Percentiles rank a stretch among this genome's conserved stretches.
Conservation (phyloP, 2,888 invertebrate species). For the Andrena trimmerana region DNA sequence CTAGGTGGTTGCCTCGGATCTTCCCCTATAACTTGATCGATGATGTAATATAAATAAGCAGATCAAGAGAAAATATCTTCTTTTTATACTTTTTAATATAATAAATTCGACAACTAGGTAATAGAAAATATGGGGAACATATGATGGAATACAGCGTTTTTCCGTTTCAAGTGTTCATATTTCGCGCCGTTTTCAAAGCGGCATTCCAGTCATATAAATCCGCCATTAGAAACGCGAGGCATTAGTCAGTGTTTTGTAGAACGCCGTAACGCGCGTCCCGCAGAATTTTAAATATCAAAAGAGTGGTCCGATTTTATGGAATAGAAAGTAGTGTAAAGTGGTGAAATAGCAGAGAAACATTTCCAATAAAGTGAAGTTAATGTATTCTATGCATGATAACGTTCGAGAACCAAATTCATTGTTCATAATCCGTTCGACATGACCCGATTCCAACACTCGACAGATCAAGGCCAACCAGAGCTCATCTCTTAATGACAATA, state of each 20-base stretch:
- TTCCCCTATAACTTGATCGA: not conserved
- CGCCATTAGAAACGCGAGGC: not conserved
- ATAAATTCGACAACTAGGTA: not conserved
- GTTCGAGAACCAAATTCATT: not conserved
- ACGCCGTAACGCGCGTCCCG: constrained; percentile 12
- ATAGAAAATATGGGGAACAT: not conserved
- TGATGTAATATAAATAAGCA: not conserved
- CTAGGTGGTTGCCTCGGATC: not conserved
- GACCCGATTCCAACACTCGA: not conserved
- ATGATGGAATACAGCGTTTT: not conserved
- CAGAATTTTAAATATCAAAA: not conserved
- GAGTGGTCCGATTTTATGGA: not conserved
- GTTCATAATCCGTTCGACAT: not conserved
- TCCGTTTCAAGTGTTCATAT: not conserved
- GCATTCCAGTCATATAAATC: not conserved
- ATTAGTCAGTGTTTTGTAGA: constrained; percentile 12
- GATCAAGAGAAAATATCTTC: not conserved
- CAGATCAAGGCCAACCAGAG: not conserved
- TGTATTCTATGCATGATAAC: not conserved
- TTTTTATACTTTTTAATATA: constrained; percentile 3
- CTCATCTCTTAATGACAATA: not conserved
- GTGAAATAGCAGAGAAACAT: not conserved
- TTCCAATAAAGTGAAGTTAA: not conserved
- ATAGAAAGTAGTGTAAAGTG: not conserved
- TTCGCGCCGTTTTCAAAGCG: not conserved